Base-by-base conservation (phyloP, 2,113 vertebrate species). In the Zosterops lateralis region DNA sequence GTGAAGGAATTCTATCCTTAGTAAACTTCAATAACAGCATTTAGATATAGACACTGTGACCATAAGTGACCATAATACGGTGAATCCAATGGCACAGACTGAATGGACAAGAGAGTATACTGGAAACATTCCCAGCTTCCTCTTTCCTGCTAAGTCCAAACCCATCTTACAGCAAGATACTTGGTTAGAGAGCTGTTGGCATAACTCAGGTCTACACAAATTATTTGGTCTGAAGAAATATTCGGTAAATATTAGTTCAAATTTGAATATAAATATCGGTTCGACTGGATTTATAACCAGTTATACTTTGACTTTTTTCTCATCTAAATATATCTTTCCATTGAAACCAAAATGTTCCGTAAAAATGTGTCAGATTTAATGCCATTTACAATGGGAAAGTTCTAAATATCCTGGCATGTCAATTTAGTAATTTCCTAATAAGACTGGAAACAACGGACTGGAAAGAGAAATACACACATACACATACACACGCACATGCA, bases 321-420 rank as follows among this genome's bases (percentile, higher is more conserved):
- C 58, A 47, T 94, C 82, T 96, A 96, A 96, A 96, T 92, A 88
- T 88, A 65, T 92, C 62, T 87, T 92, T 82, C 71, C 32, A n/a
- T 38, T 89, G 71, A 95, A 96, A 74, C 74, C 93, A 96, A 87
- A 96, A 91, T 89, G 60, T 88, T 92, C 89, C 75, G 73, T 64
- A 64, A 88, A 96, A 90, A 88, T 77, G 71, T 95, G 82, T 94
- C 85, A 73, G 26, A 94, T 94, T 93, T 93, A 96, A 93, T 83
- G 60, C 92, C 76, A 67, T 93, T 96, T 96, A 86, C 88, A 90
- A 83, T 83, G 47, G 26, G 47, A 91, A 83, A 83, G 71, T 93
- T 93, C 80, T 95, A 83, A 96, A 84, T 86, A 90, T 93, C 62
- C 92, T 91, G 84, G 85, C 58, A 90, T 87, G 84, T 84, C 93